Evolutionary conservation across 2,797 vertebrate species (phyloP).

Genomic region (Cynodonichthys magdalenae): DNA sequence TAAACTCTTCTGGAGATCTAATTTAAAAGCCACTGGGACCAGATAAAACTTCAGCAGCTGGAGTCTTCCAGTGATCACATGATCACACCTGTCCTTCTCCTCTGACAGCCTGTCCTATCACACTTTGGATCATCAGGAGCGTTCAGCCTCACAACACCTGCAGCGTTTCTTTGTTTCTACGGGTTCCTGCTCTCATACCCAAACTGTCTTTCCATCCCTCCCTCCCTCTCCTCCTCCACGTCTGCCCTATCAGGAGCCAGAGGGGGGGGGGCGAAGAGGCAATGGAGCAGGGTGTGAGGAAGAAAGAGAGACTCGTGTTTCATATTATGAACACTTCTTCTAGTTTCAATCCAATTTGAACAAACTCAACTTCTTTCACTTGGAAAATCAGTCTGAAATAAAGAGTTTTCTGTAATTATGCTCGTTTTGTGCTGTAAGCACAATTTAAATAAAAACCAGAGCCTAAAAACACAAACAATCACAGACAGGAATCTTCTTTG

Average conservation of each 20-base stretch:
- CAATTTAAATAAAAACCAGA: background rate
- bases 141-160: conserved; percentile 45
- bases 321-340: conserved; percentile 21
- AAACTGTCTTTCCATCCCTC: conserved; percentile 42
- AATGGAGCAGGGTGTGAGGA: conserved; percentile 33
- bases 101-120: conserved; percentile 1
- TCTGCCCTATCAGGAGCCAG: conserved; percentile 66
- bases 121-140: background rate
- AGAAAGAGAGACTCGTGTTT: conserved; percentile 41
- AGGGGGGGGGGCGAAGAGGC: conserved; percentile 52
- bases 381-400: background rate
- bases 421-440: background rate
- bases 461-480: background rate
- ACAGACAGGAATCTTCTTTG: too few relatives aligned
- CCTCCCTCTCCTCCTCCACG: conserved; percentile 54
- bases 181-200: conserved; percentile 51
- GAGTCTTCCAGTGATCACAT: conserved; percentile 14
- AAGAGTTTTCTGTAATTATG: background rate
- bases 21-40: background rate
- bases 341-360: background rate
- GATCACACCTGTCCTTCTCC: conserved; percentile 18
- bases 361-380: background rate
- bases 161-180: conserved; percentile 65
- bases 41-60: conserved; percentile 27
- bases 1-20: conserved; percentile 22